A percentile compares a stretch with the other conserved stretches of the same genome.
Evolutionary conservation across 2,113 vertebrate genomes (phyloP).

Genomic region (Thamnophis sirtalis): DNA sequence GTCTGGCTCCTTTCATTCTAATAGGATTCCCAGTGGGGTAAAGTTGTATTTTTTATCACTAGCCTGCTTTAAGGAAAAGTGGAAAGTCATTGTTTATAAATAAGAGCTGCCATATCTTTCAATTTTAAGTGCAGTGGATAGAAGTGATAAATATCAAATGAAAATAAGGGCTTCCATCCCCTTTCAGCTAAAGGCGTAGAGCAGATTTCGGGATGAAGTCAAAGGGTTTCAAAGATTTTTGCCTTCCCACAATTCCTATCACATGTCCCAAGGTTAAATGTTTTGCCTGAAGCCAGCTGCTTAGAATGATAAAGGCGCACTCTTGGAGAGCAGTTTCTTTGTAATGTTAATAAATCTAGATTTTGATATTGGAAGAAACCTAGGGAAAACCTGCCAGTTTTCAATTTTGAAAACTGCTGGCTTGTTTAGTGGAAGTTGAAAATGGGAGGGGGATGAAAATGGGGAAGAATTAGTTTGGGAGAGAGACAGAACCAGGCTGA

Average conservation of each 20-base stretch:
- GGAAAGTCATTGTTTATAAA: slow-evolving; percentile 50
- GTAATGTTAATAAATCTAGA: slow-evolving; percentile 81
- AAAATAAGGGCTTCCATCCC: slow-evolving; percentile 56
- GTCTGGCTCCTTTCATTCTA: slow-evolving; percentile 40
- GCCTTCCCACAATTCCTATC: slow-evolving; percentile 70
- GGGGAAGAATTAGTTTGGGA: slow-evolving; percentile 63
- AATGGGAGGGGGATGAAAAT: not conserved
- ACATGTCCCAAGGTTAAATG: slow-evolving; percentile 81
- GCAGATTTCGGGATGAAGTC: slow-evolving; percentile 61
- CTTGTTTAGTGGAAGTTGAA: not conserved
- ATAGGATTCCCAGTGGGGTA: slow-evolving; percentile 27
- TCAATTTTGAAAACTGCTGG: slow-evolving; percentile 40
- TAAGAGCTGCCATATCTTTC: slow-evolving; percentile 42
- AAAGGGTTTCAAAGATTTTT: slow-evolving; percentile 65
- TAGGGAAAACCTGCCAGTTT: slow-evolving; percentile 71
- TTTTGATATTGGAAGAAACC: slow-evolving; percentile 75
- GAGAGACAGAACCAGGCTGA: slow-evolving; percentile 56
- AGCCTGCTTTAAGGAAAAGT: slow-evolving; percentile 47
- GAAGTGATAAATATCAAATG: slow-evolving; percentile 66
- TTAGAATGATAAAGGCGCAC: slow-evolving; percentile 77
- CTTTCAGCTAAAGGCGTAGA: slow-evolving; percentile 54
- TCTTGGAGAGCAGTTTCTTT: slow-evolving; percentile 75
- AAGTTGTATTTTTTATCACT: slow-evolving; percentile 29
- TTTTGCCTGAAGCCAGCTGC: slow-evolving; percentile 74
- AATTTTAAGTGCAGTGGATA: slow-evolving; percentile 53